These are phyloP conservation scores for Apodemus agrarius DNA, from an alignment of 2,797 vertebrate species.

Conservation along the genomic window DNA sequence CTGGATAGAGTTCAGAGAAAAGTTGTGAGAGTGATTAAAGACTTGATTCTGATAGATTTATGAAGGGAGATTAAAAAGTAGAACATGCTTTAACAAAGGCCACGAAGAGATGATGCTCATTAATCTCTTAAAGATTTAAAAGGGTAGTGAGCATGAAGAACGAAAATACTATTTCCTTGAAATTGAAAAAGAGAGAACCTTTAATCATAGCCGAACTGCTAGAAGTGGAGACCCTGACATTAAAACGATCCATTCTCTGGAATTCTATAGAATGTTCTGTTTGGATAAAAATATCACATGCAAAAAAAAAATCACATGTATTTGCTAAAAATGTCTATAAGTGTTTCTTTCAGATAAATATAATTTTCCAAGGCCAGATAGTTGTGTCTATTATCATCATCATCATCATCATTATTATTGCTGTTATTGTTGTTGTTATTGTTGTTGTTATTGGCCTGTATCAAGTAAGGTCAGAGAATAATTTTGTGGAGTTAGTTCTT, in stretches of 20 bases:
- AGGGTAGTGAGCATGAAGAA: background rate
- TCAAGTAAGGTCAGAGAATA: background rate
- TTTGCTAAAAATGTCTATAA: background rate
- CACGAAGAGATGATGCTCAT: background rate
- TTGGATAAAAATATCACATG: background rate
- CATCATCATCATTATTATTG: background rate
- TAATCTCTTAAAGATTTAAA: constrained; percentile 24
- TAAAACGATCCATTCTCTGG: background rate
- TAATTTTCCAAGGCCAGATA: background rate
- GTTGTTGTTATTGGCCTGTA: background rate
- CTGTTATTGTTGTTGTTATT: background rate
- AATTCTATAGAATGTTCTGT: background rate
- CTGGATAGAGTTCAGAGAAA: constrained; percentile 63
- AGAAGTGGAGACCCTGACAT: background rate
- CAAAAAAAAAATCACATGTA: background rate
- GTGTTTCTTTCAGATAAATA: background rate
- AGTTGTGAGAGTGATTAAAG: constrained; percentile 52
- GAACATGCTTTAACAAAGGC: constrained; percentile 34
- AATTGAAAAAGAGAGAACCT: background rate
- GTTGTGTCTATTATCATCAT: background rate
- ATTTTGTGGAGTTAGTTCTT: background rate
- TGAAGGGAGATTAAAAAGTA: constrained; percentile 57
- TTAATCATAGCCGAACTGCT: background rate
- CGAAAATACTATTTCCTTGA: constrained; percentile 7
- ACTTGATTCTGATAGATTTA: constrained; percentile 50